These are phyloP conservation scores for Datnioides undecimradiatus DNA, from an alignment of 2,113 vertebrate genomes.

Conservation along the genomic window DNA sequence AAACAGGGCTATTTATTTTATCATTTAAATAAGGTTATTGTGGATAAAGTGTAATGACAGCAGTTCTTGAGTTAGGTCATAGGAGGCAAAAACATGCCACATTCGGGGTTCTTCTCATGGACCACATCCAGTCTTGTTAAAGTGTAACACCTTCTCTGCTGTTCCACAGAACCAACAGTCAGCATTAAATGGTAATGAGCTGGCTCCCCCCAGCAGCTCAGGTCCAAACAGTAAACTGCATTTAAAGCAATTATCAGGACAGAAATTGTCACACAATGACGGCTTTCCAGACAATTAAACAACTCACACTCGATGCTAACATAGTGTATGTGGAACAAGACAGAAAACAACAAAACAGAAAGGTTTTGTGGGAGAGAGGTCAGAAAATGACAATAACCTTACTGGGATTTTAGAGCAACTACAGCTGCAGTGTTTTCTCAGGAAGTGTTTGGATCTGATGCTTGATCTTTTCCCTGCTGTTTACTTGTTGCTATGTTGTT, in stretches of 20 bases:
- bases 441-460: neutral
- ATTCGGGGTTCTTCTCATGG: conserved; percentile 43
- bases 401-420: conserved; percentile 5
- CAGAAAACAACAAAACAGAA: conserved; percentile 18
- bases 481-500: conserved; percentile 24
- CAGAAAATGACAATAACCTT: neutral
- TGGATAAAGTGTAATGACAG: neutral
- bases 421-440: conserved; percentile 1
- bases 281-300: conserved; percentile 62
- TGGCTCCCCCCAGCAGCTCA: conserved; percentile 21
- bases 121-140: conserved; percentile 39
- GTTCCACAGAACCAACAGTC: conserved; percentile 38
- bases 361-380: conserved; percentile 41
- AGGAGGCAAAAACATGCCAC: neutral
- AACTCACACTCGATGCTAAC: conserved; percentile 47
- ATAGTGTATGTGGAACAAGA: conserved; percentile 38
- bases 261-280: conserved; percentile 60
- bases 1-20: neutral
- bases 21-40: neutral
- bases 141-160: conserved; percentile 48
- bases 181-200: conserved; percentile 48
- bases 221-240: conserved; percentile 56
- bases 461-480: neutral
- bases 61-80: conserved; percentile 5
- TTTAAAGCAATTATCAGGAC: conserved; percentile 72